These are phyloP conservation scores for Alces alces DNA, from an alignment of 2,113 vertebrate genomes.

Conservation along the genomic window DNA sequence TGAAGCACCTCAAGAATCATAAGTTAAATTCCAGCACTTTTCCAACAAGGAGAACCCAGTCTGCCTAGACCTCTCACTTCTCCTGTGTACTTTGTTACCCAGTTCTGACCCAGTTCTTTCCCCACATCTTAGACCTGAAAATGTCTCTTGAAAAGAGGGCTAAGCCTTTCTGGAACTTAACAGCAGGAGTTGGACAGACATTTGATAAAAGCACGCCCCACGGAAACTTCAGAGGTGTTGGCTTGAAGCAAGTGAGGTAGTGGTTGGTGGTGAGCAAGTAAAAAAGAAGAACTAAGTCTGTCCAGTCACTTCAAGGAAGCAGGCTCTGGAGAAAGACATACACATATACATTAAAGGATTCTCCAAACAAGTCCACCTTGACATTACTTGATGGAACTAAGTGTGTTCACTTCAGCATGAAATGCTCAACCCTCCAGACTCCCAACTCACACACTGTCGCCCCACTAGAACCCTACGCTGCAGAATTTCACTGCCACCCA, in stretches of 20 bases:
- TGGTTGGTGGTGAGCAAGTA: background rate
- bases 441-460: background rate
- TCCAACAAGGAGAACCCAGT: too few species aligned
- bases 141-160: background rate
- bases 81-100: background rate
- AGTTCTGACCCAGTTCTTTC: background rate
- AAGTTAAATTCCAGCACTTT: background rate
- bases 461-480: background rate
- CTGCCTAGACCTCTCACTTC: background rate
- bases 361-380: background rate
- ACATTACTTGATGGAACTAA: background rate
- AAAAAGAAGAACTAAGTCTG: background rate
- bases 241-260: background rate
- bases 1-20: background rate
- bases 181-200: background rate
- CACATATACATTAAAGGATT: background rate
- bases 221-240: background rate
- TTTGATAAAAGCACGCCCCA: background rate
- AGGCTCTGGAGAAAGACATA: background rate
- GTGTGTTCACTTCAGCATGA: background rate
- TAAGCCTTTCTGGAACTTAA: background rate
- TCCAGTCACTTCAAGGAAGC: background rate
- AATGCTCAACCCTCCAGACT: background rate
- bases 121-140: background rate
- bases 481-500: background rate